Evolutionary conservation across 2,797 vertebrate species (phyloP), one percentile per base, ranked within the genome.

Genomic region (Chlorospingus semifuscus): DNA sequence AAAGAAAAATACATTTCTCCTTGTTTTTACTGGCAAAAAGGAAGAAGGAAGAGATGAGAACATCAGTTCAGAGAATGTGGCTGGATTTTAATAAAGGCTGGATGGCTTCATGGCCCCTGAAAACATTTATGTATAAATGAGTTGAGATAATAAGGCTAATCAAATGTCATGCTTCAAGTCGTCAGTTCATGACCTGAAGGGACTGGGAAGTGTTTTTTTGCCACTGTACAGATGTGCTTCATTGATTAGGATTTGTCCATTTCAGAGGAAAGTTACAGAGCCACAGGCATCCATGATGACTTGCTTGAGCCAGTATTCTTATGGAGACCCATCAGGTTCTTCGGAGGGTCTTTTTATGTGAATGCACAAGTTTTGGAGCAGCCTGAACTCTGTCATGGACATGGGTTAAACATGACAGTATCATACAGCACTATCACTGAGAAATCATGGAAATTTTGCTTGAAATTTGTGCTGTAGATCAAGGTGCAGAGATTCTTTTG

Each of bases 131-230:
- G 12, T 69, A 89, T 86, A 88, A 95, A 94, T 87, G 70, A 92
- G 44, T 93, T 88, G 93, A 78, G 90, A 93, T 94, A 97, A 96
- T 95, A 96, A 84, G 85, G 44, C 82, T 95, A 94, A 96, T 91
- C 79, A 94, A 91, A 95, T 90, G 87, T 92, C 87, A 88, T 94
- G 91, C 92, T 96, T 97, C 87, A 85, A 59, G 65, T 80, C 83
- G 65, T 86, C 87, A 76, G 72, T 79, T 86, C 61, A 50, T 72
- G 59, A 79, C 92, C 87, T 82, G 87, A 78, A 91, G 84, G 76
- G 76, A 85, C 4, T 69, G 37, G 30, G 55, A 88, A 93, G 70
- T 79, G 44, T 20, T 82, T 93, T 87, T 83, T 22, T 72, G 66
- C 44, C 70, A 24, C 52, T 77, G 66, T 83, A 72, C 78, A 87